These are phyloP conservation scores for Cebus imitator DNA, from an alignment of 2,113 vertebrate species.

Conservation along the genomic window DNA sequence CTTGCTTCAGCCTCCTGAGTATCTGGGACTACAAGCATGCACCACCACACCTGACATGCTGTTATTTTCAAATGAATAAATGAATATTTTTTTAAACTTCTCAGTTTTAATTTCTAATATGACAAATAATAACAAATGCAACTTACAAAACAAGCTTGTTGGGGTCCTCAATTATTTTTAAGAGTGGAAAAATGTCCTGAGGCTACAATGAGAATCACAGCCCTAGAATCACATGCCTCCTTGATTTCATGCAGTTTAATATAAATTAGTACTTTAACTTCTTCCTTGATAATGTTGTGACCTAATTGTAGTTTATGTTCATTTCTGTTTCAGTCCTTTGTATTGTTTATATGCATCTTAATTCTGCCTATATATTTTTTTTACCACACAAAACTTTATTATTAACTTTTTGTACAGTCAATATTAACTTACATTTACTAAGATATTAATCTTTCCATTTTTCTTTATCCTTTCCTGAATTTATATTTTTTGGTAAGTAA, in stretches of 20 bases:
- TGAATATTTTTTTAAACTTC: not conserved
- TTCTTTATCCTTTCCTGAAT: not conserved
- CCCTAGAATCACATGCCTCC: not conserved
- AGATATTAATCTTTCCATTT: not conserved
- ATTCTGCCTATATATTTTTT: not conserved
- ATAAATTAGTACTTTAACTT: not conserved
- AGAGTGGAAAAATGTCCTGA: not conserved
- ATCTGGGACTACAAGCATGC: too few species aligned
- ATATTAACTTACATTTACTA: not conserved
- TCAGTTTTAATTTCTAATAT: not conserved
- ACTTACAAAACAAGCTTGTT: not conserved
- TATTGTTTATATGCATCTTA: not conserved
- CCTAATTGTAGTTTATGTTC: not conserved
- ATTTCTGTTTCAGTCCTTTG: not conserved
- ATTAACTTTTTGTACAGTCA: not conserved
- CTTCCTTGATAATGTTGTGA: not conserved
- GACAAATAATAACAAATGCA: not conserved
- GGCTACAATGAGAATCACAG: not conserved
- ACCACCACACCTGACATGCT: not conserved
- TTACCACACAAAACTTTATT: not conserved
- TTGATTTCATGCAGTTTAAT: not conserved
- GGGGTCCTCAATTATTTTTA: not conserved
- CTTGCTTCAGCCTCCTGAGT: too few species aligned
- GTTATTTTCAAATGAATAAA: constrained; percentile 1
- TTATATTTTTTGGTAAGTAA: not conserved